Base-by-base conservation (phyloP, 2,797 vertebrate genomes). In the Platalea minor region DNA sequence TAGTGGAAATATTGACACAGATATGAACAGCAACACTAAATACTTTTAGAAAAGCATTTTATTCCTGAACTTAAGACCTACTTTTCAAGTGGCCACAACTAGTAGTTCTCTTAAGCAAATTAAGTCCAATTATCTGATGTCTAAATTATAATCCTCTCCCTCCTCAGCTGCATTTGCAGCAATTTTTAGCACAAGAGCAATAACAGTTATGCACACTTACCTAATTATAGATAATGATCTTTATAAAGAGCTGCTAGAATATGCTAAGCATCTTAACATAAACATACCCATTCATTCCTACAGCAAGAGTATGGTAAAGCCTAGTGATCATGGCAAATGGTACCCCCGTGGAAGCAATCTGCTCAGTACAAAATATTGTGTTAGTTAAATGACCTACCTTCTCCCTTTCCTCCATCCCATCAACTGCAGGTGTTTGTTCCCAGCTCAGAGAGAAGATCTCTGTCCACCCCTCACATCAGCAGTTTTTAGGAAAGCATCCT, bases 141-240 rank as follows among this genome's bases (percentile, higher is more conserved):
- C 80, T 91, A 94, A 96, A 92, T 95, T 96, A 87, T 81, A 85
- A 96, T 91, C 89, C 46, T 95, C 83, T 90, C 95, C 26, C 72
- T 95, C 54, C 78, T 88, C 89, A 64, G 77, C 74, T 94, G 94
- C 91, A 94, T 83, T 96, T 95, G 72, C 79, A 95, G 91, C 64
- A 94, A 94, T 68, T 94, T 97, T 97, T 95, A 89, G 64, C 95
- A 93, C 82, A 94, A 95, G 95, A 96, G 91, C 87, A 97, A 96
- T 93, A 96, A 85, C 83, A 85, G 91, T 97, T 93, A 90, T 28
- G 25, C 95, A 96, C 91, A 94, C 89, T 96, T 95, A 94, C 65
- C 74, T 94, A 96, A 96, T 96, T 95, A 94, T 35, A 95, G 85
- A 95, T 96, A 96, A 96, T 92, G 91, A 69, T 96, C 95, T 97